A percentile compares a stretch with the other conserved stretches of the same genome.
Conservation (phyloP, 2,888 invertebrate species). For the Molanna angustata region DNA sequence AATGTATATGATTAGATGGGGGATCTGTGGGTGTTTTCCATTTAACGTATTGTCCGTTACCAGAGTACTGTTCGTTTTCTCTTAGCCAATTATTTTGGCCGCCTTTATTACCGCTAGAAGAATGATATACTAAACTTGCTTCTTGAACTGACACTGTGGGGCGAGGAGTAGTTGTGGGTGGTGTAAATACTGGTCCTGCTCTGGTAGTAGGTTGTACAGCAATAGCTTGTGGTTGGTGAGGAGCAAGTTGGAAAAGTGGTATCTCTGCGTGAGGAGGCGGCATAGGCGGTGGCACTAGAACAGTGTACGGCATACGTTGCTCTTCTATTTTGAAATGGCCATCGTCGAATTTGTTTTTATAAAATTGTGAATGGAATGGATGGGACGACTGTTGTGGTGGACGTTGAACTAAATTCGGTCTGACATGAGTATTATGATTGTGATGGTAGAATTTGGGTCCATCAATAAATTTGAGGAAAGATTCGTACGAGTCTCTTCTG, state of each 20-base stretch:
- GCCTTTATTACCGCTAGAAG: constrained; percentile 47
- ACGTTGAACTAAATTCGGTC: constrained; percentile 40
- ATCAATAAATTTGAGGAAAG: constrained; percentile 50
- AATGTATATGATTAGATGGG: constrained; percentile 31
- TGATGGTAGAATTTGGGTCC: constrained; percentile 45
- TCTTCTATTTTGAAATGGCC: constrained; percentile 54
- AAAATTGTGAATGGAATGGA: constrained; percentile 33
- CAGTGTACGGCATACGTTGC: constrained; percentile 59
- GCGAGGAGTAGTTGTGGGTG: constrained; percentile 24
- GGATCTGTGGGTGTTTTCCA: constrained; percentile 38
- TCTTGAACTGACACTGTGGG: constrained; percentile 57
- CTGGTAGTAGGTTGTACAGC: constrained; percentile 16
- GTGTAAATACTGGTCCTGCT: constrained; percentile 36
- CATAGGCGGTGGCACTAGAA: constrained; percentile 67
- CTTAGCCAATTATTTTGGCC: no score
- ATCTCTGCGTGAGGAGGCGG: constrained; percentile 45
- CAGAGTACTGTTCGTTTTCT: no score
- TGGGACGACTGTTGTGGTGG: constrained; percentile 46
- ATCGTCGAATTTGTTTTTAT: constrained; percentile 49
- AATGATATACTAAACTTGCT: constrained; percentile 63
- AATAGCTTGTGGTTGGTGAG: constrained; percentile 33
- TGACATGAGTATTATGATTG: constrained; percentile 39
- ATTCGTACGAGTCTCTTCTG: constrained; percentile 42
- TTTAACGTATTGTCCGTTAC: constrained; percentile 40
- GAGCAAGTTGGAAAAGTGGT: constrained; percentile 40